phyloP scores from a whole-genome alignment of 2,113 vertebrate genomes.

The Gorsachius goisagi region DNA sequence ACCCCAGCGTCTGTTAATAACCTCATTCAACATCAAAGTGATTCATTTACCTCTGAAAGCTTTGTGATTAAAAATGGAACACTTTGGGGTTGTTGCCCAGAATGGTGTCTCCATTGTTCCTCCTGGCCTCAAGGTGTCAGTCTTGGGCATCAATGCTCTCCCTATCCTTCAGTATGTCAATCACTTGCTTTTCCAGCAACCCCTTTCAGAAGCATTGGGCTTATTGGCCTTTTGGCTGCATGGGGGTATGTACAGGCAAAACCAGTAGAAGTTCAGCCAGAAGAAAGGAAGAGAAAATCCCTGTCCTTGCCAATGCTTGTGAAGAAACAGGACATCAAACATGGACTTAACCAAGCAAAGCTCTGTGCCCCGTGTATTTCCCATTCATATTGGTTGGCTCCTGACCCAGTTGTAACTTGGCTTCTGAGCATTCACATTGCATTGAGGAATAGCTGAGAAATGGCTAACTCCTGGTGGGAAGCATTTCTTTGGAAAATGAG shows the following conservation, averaged over 20 bases:
- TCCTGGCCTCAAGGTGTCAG: fast-evolving
- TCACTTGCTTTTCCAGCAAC: not conserved
- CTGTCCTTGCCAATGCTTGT: too few species aligned
- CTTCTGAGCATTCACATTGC: fast-evolving
- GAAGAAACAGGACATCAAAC: not conserved
- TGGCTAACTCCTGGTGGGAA: not conserved
- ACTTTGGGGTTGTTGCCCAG: not conserved
- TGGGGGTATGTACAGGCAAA: not conserved
- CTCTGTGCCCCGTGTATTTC: not conserved
- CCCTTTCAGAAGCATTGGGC: not conserved
- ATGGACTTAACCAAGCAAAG: not conserved
- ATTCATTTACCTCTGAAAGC: not conserved
- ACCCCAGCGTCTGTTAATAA: not conserved
- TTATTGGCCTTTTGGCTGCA: not conserved
- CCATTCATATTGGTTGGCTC: not conserved
- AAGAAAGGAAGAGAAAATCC: not conserved
- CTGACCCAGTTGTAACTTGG: not conserved
- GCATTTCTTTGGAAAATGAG: fast-evolving
- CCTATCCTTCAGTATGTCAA: not conserved
- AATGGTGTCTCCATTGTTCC: not conserved
- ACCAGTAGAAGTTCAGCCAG: not conserved
- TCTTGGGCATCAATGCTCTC: not conserved
- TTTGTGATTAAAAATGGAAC: not conserved
- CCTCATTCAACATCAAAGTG: not conserved
- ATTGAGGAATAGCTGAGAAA: not conserved